Conservation (phyloP, 2,797 vertebrate genomes). For the Periparus ater region DNA sequence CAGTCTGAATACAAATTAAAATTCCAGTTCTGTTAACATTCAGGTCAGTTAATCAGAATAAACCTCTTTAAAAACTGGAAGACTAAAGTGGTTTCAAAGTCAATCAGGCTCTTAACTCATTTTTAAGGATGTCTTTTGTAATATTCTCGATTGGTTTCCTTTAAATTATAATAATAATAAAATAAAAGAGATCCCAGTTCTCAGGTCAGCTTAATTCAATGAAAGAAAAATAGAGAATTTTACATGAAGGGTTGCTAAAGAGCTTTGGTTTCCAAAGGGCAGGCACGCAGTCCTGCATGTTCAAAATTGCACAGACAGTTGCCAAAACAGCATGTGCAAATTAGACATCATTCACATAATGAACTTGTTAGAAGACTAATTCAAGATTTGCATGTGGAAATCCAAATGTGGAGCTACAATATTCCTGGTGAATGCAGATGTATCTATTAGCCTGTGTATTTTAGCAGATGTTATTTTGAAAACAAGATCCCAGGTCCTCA, state of each 20-base stretch:
- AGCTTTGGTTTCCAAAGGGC: conserved; percentile 54
- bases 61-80: conserved; percentile 67
- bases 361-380: conserved; percentile 68
- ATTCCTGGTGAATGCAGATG: conserved; percentile 62
- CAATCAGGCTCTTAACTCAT: conserved; percentile 50
- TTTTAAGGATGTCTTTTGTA: conserved; percentile 40
- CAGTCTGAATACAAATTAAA: conserved; percentile 80
- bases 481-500: conserved; percentile 38
- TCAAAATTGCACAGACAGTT: conserved; percentile 62
- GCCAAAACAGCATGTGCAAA: conserved; percentile 69
- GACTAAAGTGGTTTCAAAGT: conserved; percentile 78
- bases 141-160: conserved; percentile 20
- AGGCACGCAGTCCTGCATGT: conserved; percentile 44
- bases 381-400: conserved; percentile 66
- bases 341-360: conserved; percentile 64
- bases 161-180: neutral
- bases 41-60: conserved; percentile 76
- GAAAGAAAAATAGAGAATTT: conserved; percentile 40
- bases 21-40: conserved; percentile 72
- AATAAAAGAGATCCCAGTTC: neutral
- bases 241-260: conserved; percentile 47
- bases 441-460: conserved; percentile 54
- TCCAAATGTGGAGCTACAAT: conserved; percentile 35
- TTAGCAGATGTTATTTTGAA: conserved; percentile 67
- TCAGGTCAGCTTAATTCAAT: conserved; percentile 40